A percentile compares a stretch with the other conserved stretches of the same genome.
Conservation (phyloP, 2,888 invertebrate genomes). For the Drosophila kokeensis region DNA sequence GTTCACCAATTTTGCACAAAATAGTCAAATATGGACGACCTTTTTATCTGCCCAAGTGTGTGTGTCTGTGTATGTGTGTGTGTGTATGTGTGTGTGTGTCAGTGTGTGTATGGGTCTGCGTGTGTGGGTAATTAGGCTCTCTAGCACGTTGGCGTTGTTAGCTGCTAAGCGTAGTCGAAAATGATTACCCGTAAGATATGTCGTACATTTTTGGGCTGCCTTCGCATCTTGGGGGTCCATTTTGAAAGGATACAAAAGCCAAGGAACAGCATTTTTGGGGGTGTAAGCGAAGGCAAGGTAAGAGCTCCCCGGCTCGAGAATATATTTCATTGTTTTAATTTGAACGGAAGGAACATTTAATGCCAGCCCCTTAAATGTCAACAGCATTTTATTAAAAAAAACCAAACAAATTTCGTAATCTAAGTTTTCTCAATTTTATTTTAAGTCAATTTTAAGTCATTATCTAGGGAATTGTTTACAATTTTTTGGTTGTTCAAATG, state of each 20-base stretch:
- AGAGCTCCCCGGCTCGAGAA: background rate
- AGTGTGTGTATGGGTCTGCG: background rate
- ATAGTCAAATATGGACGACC: slow-evolving; percentile 16
- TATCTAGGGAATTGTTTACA: no score
- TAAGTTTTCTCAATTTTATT: no score
- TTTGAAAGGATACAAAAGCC: slow-evolving; percentile 15
- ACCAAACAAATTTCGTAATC: background rate
- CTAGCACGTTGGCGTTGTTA: slow-evolving; percentile 29
- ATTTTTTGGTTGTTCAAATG: no score
- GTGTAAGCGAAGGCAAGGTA: background rate
- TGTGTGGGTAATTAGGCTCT: slow-evolving; percentile 50
- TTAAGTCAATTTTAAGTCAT: no score
- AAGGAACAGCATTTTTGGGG: background rate
- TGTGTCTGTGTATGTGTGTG: background rate
- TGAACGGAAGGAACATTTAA: background rate
- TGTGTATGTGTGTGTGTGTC: background rate
- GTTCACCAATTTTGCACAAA: slow-evolving; percentile 27
- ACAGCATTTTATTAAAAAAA: background rate
- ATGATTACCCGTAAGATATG: slow-evolving; percentile 54
- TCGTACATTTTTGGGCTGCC: slow-evolving; percentile 34
- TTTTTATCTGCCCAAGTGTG: background rate
- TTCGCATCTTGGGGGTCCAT: slow-evolving; percentile 41
- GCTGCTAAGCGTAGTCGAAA: slow-evolving; percentile 36
- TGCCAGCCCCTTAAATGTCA: background rate
- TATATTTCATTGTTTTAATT: background rate